phyloP scores from a whole-genome alignment of 2,797 vertebrate species.

The Enteromius thamalakanensis region DNA sequence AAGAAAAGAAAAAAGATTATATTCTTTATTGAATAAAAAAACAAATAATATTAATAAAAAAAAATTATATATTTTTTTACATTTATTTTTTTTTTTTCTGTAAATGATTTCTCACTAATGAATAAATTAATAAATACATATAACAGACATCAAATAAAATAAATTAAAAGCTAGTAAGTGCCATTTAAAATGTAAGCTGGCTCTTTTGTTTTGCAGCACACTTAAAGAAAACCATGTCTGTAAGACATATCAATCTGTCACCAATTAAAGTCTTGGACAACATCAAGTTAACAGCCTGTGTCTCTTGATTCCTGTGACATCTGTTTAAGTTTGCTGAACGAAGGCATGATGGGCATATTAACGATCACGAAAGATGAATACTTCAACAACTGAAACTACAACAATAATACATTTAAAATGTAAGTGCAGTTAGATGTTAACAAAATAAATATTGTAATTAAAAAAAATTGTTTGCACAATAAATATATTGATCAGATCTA shows the following conservation, averaged over 20 bases:
- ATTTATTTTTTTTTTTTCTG: no score
- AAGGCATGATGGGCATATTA: constrained; percentile 8
- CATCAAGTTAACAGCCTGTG: constrained; percentile 28
- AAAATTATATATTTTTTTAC: no score
- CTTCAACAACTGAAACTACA: not conserved
- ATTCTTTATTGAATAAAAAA: no score
- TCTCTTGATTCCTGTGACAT: constrained; percentile 37
- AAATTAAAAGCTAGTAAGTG: not conserved
- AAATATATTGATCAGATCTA: constrained; percentile 7
- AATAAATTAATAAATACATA: no score
- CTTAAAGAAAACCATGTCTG: not conserved
- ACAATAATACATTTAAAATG: not conserved
- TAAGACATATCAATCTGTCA: constrained; percentile 43
- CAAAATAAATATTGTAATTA: not conserved
- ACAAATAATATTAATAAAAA: no score
- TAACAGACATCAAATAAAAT: no score
- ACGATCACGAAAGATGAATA: not conserved
- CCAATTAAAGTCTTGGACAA: constrained; percentile 13
- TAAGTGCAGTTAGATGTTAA: not conserved
- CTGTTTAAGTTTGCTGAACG: constrained; percentile 42
- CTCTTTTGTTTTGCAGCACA: constrained; percentile 2
- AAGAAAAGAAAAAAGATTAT: not conserved
- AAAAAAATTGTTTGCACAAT: not conserved
- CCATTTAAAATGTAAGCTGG: not conserved
- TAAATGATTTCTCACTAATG: no score